Conservation (phyloP, 2,113 vertebrate genomes). For the Vicugna pacos region DNA sequence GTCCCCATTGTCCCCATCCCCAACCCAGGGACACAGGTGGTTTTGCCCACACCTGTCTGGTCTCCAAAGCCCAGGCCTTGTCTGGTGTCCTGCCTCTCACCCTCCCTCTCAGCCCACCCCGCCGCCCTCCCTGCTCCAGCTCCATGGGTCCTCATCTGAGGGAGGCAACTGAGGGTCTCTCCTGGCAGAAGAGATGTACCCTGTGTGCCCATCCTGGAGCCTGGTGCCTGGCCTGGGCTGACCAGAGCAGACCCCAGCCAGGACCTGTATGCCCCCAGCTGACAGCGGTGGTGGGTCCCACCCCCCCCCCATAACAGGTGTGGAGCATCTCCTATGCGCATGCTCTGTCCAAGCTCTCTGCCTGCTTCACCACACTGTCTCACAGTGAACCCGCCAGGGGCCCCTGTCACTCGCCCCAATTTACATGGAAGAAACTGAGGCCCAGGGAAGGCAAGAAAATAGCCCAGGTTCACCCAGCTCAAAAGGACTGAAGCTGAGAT, state of each 20-base stretch:
- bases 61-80: neutral
- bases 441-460: neutral
- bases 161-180: too few relatives aligned
- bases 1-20: neutral
- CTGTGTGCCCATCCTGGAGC: neutral
- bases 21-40: too few relatives aligned
- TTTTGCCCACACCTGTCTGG: neutral
- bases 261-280: neutral
- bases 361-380: neutral
- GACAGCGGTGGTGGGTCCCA: neutral
- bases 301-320: fast-evolving
- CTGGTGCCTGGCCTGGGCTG: neutral
- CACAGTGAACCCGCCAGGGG: neutral
- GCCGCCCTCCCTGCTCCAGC: too few relatives aligned
- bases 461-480: neutral
- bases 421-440: neutral
- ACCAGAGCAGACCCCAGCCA: neutral
- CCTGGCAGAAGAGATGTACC: too few relatives aligned
- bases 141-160: too few relatives aligned
- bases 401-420: too few relatives aligned
- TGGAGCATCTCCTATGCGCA: neutral
- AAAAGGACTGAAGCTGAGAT: neutral
- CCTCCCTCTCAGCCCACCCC: too few relatives aligned
- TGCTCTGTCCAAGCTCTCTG: neutral
- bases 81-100: too few relatives aligned